phyloP scores from a whole-genome alignment of 2,797 vertebrate species.

The Crypturellus tataupa region DNA sequence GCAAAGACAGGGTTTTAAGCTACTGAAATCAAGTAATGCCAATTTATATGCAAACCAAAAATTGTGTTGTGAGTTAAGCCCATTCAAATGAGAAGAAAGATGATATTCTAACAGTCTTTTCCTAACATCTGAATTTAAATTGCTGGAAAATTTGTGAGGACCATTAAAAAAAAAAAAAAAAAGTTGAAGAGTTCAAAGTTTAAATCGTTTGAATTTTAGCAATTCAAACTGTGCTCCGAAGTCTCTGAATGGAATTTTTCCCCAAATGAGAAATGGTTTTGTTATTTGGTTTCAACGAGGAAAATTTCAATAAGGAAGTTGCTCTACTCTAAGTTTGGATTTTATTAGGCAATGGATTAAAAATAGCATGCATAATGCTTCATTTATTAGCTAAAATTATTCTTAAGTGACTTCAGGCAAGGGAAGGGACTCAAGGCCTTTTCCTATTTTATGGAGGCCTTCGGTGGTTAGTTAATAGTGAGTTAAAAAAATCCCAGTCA shows the following conservation, averaged over 20 bases:
- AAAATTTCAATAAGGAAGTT: background rate
- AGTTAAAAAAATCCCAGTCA: background rate
- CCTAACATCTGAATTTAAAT: background rate
- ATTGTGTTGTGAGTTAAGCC: background rate
- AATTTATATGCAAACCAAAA: background rate
- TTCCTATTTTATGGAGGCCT: background rate
- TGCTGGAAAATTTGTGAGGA: background rate
- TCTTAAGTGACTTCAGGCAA: background rate
- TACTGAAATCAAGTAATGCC: background rate
- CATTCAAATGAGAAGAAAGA: background rate
- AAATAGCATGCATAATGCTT: rapidly evolving
- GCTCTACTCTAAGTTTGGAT: background rate
- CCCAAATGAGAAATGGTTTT: background rate
- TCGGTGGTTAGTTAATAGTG: background rate
- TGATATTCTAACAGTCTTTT: background rate
- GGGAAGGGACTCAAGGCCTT: background rate
- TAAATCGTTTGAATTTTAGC: background rate
- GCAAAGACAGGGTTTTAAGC: background rate
- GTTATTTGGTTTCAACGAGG: background rate
- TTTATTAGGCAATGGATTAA: background rate
- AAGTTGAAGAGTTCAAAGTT: background rate
- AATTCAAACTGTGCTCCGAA: background rate
- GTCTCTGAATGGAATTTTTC: background rate
- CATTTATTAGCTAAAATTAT: background rate
- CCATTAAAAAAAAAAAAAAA: background rate